Evolutionary conservation across 2,888 invertebrate species (phyloP).

Genomic region (Oasisia sp.): DNA sequence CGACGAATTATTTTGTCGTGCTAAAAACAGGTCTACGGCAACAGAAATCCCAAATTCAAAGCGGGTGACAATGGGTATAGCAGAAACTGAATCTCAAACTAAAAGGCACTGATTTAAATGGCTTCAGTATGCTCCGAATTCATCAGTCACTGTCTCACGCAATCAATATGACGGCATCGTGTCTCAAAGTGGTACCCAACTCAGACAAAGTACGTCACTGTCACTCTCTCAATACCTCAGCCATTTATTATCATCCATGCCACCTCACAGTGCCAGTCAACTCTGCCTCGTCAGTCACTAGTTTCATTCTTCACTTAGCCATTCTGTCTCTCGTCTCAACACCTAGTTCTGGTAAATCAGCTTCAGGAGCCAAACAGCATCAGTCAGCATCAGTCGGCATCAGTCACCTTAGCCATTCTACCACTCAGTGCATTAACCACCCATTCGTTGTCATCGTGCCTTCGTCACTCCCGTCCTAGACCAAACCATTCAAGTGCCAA

Average conservation of each 20-base stretch:
- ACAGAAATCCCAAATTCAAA: background rate
- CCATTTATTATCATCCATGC: background rate
- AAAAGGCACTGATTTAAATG: slow-evolving; percentile 17
- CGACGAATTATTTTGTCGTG: background rate
- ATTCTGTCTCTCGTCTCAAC: background rate
- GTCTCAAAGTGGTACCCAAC: background rate
- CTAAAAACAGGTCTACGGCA: background rate
- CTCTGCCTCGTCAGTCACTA: background rate
- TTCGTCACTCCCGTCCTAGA: background rate
- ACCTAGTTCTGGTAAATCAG: background rate
- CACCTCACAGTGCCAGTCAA: background rate
- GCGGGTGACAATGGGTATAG: background rate
- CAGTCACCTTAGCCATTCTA: background rate
- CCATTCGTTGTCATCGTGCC: background rate
- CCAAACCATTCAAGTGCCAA: background rate
- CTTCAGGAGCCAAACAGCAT: background rate
- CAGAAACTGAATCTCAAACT: background rate
- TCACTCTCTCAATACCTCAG: background rate
- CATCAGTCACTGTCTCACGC: background rate
- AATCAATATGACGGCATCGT: background rate
- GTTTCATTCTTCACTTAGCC: background rate
- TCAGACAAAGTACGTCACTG: background rate
- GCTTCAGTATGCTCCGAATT: slow-evolving; percentile 6
- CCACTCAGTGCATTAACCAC: background rate
- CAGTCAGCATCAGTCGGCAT: background rate